Conservation (phyloP, 2,113 vertebrate genomes). For the Candoia aspera region DNA sequence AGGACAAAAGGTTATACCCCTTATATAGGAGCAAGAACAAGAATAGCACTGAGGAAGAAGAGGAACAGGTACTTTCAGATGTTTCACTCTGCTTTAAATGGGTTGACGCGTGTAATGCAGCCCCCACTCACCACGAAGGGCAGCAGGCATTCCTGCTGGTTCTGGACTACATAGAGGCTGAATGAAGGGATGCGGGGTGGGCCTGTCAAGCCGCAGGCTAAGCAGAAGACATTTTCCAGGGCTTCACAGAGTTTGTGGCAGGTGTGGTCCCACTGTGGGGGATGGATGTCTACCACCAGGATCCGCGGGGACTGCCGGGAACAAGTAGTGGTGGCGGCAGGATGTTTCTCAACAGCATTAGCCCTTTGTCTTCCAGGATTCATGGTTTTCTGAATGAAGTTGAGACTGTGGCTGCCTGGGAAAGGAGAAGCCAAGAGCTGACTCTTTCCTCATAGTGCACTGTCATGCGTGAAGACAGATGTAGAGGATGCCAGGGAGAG, state of each 20-base stretch:
- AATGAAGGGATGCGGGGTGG: slow-evolving; percentile 85
- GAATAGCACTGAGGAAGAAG: neutral
- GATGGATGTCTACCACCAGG: slow-evolving; percentile 82
- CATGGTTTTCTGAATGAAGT: slow-evolving; percentile 53
- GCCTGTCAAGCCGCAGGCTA: slow-evolving; percentile 82
- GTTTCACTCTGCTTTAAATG: neutral
- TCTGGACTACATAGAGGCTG: slow-evolving; percentile 85
- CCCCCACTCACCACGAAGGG: slow-evolving; percentile 84
- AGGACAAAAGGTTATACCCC: neutral
- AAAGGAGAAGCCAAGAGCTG: slow-evolving; percentile 32
- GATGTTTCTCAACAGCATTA: slow-evolving; percentile 18
- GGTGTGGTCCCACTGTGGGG: slow-evolving; percentile 82
- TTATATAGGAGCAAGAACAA: neutral
- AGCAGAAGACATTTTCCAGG: slow-evolving; percentile 85
- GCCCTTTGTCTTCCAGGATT: slow-evolving; percentile 45
- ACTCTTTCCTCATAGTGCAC: neutral
- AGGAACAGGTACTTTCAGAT: neutral
- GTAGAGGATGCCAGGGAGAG: neutral
- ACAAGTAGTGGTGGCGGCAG: slow-evolving; percentile 1
- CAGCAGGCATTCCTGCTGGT: slow-evolving; percentile 88
- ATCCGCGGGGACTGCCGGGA: slow-evolving; percentile 77
- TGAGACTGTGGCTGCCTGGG: neutral
- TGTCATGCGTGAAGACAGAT: neutral
- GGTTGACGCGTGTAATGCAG: neutral
- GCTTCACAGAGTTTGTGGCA: slow-evolving; percentile 81